A percentile compares a stretch with the other conserved stretches of the same genome.
These are phyloP conservation scores for Andricus quercusramuli DNA, from an alignment of 2,888 invertebrate genomes.

Conservation along the genomic window DNA sequence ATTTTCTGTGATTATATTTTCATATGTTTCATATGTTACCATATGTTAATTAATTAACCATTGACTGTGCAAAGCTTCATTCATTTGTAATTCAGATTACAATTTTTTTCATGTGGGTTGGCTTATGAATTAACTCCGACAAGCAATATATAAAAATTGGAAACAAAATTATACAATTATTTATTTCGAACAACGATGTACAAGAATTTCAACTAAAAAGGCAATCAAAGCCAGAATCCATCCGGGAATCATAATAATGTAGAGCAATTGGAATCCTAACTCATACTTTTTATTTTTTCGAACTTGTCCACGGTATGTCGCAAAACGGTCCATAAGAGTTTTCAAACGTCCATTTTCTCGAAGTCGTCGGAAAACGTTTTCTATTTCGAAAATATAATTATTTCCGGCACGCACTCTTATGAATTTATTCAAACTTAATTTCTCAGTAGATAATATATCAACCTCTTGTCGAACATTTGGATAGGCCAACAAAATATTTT, in stretches of 20 bases:
- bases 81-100: no score
- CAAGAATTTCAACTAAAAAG: neutral
- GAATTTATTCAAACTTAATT: neutral
- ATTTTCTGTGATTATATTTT: no score
- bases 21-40: no score
- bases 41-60: no score
- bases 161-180: neutral
- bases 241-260: conserved; percentile 2
- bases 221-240: neutral
- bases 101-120: no score
- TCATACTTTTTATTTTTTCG: neutral
- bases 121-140: no score
- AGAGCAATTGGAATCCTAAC: neutral
- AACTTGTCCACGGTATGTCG: neutral
- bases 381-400: conserved; percentile 14
- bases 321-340: no score
- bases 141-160: no score
- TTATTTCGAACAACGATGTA: neutral
- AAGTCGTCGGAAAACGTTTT: neutral
- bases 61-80: no score
- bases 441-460: neutral
- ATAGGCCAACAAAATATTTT: neutral
- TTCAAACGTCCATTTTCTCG: neutral
- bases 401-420: neutral
- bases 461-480: conserved; percentile 3